Percentiles rank a stretch among this genome's conserved stretches.
Evolutionary conservation across 2,888 invertebrate species (phyloP).

Genomic region (Troilus luridus): DNA sequence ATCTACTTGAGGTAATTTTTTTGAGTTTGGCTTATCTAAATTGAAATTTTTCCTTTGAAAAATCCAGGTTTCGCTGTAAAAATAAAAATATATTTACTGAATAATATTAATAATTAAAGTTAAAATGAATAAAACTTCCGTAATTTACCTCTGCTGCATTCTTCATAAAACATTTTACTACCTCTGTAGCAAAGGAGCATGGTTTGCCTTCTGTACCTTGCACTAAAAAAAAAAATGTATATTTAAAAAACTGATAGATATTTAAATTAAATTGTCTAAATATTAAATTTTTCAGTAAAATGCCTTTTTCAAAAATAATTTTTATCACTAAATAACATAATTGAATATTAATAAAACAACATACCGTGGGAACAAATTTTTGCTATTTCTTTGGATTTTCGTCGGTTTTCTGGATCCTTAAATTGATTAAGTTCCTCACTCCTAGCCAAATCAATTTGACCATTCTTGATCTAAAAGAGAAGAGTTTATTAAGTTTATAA

Average conservation of each 20-base stretch:
- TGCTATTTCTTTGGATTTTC: neutral
- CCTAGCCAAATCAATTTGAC: neutral
- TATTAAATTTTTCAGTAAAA: neutral
- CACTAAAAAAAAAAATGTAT: neutral
- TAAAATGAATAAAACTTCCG: neutral
- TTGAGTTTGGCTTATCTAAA: neutral
- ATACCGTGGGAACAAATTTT: constrained; percentile 10
- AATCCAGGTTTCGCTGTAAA: neutral
- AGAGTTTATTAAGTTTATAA: neutral
- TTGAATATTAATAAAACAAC: neutral
- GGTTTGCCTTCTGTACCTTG: neutral
- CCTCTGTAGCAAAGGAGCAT: neutral
- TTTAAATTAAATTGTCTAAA: neutral
- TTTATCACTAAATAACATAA: neutral
- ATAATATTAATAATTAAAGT: neutral
- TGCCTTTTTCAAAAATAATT: neutral
- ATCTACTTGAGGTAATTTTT: neutral
- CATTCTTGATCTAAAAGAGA: neutral
- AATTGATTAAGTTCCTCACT: neutral
- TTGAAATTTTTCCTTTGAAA: neutral
- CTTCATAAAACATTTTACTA: neutral
- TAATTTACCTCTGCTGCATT: neutral
- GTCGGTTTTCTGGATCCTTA: neutral
- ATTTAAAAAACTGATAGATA: neutral
- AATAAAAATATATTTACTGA: neutral